Evolutionary conservation across 2,113 vertebrate species (phyloP), one percentile per base, ranked within the genome.

Genomic region (Alaudala cheleensis): DNA sequence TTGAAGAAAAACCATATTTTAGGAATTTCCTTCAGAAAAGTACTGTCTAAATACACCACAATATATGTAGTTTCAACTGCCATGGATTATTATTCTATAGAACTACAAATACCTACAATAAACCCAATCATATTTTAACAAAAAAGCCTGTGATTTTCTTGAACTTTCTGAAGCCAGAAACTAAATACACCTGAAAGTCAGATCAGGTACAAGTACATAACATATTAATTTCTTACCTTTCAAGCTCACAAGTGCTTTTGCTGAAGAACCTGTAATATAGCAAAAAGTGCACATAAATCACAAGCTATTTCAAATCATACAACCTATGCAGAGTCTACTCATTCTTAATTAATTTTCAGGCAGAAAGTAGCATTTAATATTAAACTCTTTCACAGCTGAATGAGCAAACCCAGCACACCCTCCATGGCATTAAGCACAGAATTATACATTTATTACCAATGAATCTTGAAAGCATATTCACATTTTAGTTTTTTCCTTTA

Each of bases 231-330:
- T 95, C 98, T 97, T 98, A 99, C 99, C 99, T 99, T 99, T 99
- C 71, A 99, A 98, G 97, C 99, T 99, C 97, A 99, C 99, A 76
- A 99, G 99, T 80, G 99, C 99, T 98, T 99, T 99, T 95, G 99
- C 99, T 84, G 99, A 99, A 96, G 99, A 99, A 98, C 99, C 99
- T 99, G 96, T 47, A 98, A 98, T 90, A 73, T 80, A 95, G 84
- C 20, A 95, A 96, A 78, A 96, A 84, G 45, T 47, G 29, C 58
- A 91, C 34, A 86, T 89, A 94, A 95, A 95, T 95, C 47, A 64
- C 40, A 95, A 91, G 88, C 51, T 91, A 92, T 91, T 96, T 95
- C 49, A 96, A 60, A 90, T 8, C 39, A 76, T n/a, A 53, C 37
- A 91, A 50, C 19, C 34, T 49, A 60, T 40, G 39, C 47, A 90